phyloP scores from a whole-genome alignment of 1,140 invertebrate species.

The Hormaphis cornu region DNA sequence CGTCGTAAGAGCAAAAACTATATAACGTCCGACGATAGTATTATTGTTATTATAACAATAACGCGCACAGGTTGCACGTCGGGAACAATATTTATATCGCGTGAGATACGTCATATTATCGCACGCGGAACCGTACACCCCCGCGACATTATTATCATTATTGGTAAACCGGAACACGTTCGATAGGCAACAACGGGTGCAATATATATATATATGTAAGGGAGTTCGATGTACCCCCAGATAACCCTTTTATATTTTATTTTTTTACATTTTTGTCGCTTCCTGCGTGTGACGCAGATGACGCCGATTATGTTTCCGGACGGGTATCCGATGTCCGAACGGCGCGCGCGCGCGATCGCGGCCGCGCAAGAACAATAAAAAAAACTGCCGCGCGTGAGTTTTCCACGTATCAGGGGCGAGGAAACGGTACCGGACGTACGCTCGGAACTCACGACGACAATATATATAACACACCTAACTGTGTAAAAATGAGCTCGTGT shows the following conservation, averaged over 20 bases:
- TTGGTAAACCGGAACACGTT: conserved; percentile 28
- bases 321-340: conserved; percentile 19
- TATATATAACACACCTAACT: no score
- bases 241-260: no score
- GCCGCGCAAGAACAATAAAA: not conserved
- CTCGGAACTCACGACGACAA: not conserved
- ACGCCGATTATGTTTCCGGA: conserved; percentile 25
- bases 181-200: not conserved
- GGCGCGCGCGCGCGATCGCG: not conserved
- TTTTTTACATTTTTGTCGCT: conserved; percentile 7
- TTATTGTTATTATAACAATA: not conserved
- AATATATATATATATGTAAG: not conserved
- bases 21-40: not conserved
- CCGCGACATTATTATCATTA: not conserved
- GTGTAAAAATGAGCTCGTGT: no score
- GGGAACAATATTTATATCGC: not conserved
- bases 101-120: no score
- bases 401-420: not conserved
- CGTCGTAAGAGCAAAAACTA: not conserved
- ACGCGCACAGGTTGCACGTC: not conserved
- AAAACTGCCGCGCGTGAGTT: not conserved
- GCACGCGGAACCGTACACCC: conserved; percentile 9
- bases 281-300: conserved; percentile 29
- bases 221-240: conserved; percentile 8
- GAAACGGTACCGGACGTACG: conserved; percentile 22